phyloP scores from a whole-genome alignment of 2,888 invertebrate genomes.

The Hipparchia semele region DNA sequence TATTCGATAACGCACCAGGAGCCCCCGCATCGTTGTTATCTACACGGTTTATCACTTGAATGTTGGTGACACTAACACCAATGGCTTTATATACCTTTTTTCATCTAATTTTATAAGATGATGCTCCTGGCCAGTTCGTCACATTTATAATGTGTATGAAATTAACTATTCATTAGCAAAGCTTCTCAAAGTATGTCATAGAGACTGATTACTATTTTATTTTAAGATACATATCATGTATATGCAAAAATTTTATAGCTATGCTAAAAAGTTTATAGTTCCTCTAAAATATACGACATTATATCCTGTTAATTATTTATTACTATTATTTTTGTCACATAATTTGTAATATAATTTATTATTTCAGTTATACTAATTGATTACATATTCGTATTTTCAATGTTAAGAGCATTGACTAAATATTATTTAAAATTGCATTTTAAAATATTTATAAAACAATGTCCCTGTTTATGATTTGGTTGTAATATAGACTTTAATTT shows the following conservation, averaged over 20 bases:
- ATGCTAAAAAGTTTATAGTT: slow-evolving; percentile 21
- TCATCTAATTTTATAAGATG: slow-evolving; percentile 63
- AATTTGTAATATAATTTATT: too few species aligned
- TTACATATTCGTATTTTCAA: too few species aligned
- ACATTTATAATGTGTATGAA: slow-evolving; percentile 69
- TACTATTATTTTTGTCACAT: neutral
- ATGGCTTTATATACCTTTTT: slow-evolving; percentile 78
- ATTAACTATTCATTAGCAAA: slow-evolving; percentile 57
- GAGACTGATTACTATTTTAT: slow-evolving; percentile 39
- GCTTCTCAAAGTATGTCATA: slow-evolving; percentile 66
- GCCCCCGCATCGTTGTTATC: slow-evolving; percentile 68
- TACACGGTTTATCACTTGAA: slow-evolving; percentile 64
- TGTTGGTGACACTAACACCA: slow-evolving; percentile 64
- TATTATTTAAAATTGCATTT: too few species aligned
- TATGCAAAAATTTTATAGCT: slow-evolving; percentile 24
- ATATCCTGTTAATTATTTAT: neutral
- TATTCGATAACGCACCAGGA: slow-evolving; percentile 62
- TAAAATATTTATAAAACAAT: too few species aligned
- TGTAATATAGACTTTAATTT: too few species aligned
- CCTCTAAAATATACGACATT: neutral
- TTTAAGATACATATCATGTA: neutral
- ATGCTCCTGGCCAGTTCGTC: slow-evolving; percentile 63
- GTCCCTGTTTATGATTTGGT: too few species aligned
- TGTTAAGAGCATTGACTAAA: too few species aligned
- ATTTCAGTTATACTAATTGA: too few species aligned